A percentile compares a stretch with the other conserved stretches of the same genome.
These are phyloP conservation scores for Gonioctena quinquepunctata DNA, from an alignment of 1,140 invertebrate genomes.

Conservation along the genomic window DNA sequence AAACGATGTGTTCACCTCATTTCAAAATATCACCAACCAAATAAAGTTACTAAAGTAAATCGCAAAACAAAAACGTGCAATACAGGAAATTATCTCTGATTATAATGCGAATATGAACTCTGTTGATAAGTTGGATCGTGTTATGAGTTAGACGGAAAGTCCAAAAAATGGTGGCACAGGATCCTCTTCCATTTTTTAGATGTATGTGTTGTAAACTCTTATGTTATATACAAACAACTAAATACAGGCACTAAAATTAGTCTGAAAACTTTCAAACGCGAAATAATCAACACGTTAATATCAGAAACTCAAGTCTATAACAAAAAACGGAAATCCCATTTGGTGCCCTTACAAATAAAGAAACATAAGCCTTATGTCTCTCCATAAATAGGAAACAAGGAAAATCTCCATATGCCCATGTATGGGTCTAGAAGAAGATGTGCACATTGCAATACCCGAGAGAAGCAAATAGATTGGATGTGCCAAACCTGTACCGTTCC, in stretches of 20 bases:
- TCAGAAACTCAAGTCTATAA: not conserved
- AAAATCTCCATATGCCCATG: not conserved
- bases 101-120: not conserved
- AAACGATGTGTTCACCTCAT: conserved; percentile 50
- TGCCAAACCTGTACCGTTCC: not conserved
- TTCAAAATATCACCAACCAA: conserved; percentile 54
- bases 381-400: not conserved
- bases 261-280: not conserved
- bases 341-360: not conserved
- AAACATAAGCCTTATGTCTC: not conserved
- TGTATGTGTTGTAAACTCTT: not conserved
- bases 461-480: conserved; percentile 4
- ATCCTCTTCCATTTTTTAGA: conserved; percentile 41
- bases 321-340: not conserved
- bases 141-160: conserved; percentile 49
- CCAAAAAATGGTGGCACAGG: conserved; percentile 52
- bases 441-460: not conserved
- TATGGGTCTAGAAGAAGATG: not conserved
- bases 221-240: not conserved
- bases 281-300: not conserved
- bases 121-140: conserved; percentile 51
- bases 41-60: conserved; percentile 47
- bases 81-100: not conserved
- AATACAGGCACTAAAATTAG: not conserved
- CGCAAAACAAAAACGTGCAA: conserved; percentile 37